These are phyloP conservation scores for Ophthalmolycus amberensis DNA, from an alignment of 2,113 vertebrate species.

Conservation along the genomic window DNA sequence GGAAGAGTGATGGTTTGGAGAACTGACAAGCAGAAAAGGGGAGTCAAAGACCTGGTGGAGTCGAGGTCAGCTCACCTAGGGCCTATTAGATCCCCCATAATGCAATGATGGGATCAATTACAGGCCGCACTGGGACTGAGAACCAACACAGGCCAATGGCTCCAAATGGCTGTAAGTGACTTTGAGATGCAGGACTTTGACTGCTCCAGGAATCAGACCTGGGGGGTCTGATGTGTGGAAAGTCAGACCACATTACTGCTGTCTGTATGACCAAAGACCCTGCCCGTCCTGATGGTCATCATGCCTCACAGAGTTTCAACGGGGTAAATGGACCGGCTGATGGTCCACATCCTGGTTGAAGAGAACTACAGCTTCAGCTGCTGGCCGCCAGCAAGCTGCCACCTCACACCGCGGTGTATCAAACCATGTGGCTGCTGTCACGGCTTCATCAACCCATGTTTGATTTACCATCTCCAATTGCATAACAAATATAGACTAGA, in stretches of 20 bases:
- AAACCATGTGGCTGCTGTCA: not conserved
- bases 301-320: conserved; percentile 71
- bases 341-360: conserved; percentile 75
- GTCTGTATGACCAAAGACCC: conserved; percentile 65
- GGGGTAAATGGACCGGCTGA: conserved; percentile 67
- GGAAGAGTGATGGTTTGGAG: conserved; percentile 67
- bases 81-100: conserved; percentile 59
- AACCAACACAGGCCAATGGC: conserved; percentile 65
- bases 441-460: not conserved
- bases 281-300: conserved; percentile 50
- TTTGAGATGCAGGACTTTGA: conserved; percentile 73
- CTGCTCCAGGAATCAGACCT: conserved; percentile 61
- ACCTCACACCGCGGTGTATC: conserved; percentile 1
- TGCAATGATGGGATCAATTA: conserved; percentile 79
- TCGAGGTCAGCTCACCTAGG: conserved; percentile 74
- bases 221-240: conserved; percentile 58
- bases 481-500: not conserved
- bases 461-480: not conserved
- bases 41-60: conserved; percentile 43
- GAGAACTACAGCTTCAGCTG: conserved; percentile 20
- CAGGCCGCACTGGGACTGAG: conserved; percentile 61
- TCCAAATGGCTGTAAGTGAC: conserved; percentile 69
- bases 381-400: not conserved
- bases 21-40: conserved; percentile 70
- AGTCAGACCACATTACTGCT: conserved; percentile 73